These are phyloP conservation scores for Clivina fossor DNA, from an alignment of 2,888 invertebrate species.

Conservation along the genomic window DNA sequence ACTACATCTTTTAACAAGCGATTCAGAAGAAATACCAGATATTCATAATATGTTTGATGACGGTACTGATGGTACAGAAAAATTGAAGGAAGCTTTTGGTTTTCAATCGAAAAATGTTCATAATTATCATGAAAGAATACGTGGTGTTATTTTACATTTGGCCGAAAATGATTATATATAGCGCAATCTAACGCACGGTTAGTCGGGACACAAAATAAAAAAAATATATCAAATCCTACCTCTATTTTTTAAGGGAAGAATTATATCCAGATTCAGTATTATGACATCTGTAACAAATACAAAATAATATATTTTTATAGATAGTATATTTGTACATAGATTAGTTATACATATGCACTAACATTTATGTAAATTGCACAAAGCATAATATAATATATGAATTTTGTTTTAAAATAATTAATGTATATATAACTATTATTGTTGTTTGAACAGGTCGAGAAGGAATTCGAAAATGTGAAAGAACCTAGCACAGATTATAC, in stretches of 20 bases:
- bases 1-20: conserved; percentile 42
- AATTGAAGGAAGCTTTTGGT: conserved; percentile 38
- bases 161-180: conserved; percentile 36
- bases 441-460: conserved; percentile 12
- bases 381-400: neutral
- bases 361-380: conserved; percentile 3
- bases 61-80: conserved; percentile 8
- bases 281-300: neutral
- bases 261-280: neutral
- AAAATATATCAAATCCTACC: too few species aligned
- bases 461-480: conserved; percentile 15
- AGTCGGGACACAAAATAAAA: too few species aligned
- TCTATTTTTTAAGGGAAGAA: too few species aligned
- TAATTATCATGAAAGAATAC: conserved; percentile 37
- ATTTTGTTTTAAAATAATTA: neutral
- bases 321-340: neutral
- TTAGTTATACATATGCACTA: neutral
- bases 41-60: conserved; percentile 30
- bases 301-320: conserved; percentile 1
- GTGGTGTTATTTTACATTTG: conserved; percentile 37
- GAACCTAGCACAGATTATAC: conserved; percentile 20
- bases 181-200: too few species aligned
- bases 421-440: too few species aligned
- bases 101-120: conserved; percentile 36
- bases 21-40: conserved; percentile 40